Conservation (phyloP, 2,888 invertebrate genomes). For the Epirrhoe tristata region DNA sequence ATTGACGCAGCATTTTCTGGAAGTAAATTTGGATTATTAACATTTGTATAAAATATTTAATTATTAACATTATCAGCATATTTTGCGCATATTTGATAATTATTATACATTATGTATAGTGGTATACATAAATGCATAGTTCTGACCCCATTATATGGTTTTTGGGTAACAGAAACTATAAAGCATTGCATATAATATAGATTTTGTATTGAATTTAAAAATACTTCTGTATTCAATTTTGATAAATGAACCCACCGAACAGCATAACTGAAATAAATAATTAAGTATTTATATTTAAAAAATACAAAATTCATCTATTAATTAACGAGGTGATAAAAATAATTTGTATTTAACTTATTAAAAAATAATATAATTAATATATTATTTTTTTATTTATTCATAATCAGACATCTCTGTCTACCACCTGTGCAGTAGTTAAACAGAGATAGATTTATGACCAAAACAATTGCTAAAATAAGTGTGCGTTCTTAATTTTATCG, state of each 20-base stretch:
- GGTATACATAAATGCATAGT: neutral
- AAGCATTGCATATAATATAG: neutral
- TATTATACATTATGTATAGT: neutral
- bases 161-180: neutral
- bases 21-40: neutral
- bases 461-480: no score
- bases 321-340: no score
- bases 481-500: no score
- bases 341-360: no score
- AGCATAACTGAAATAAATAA: conserved; percentile 4
- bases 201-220: neutral
- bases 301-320: neutral
- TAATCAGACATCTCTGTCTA: no score
- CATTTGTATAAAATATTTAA: neutral
- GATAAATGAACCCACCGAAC: neutral
- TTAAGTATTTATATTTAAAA: neutral
- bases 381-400: no score
- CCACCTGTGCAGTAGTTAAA: no score
- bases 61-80: neutral
- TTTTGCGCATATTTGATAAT: neutral
- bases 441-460: no score
- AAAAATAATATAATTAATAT: no score
- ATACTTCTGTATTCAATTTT: conserved; percentile 7
- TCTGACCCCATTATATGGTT: neutral
- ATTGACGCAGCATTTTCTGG: conserved; percentile 16